Base-by-base conservation (phyloP, 2,113 vertebrate genomes). In the Elephantulus edwardii region DNA sequence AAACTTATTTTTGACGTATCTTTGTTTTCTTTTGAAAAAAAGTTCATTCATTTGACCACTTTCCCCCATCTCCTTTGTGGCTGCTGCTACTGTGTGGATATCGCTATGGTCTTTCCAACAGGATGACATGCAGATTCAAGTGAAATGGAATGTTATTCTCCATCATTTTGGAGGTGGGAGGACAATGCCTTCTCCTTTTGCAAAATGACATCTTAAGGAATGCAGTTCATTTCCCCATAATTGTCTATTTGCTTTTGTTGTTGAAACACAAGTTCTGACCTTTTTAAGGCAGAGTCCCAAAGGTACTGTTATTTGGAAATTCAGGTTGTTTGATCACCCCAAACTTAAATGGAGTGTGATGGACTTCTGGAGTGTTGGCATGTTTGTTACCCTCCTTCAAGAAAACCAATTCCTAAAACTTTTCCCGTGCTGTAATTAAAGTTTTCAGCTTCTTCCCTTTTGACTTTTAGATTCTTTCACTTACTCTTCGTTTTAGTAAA, bases 1-100 rank as follows among this genome's bases (percentile, higher is more conserved):
- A 96, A 97, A 98, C 93, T 97, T 97, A 96, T 95, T 97, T 96
- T 96, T 96, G 95, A 97, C 97, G 96, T 97, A 90, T 97, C 96
- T 96, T 94, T 96, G 86, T 95, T 93, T 91, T 95, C 83, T 83
- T 93, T 77, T 92, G 91, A 30, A 76, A 83, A 97, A 97, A 97
- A 97, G 95, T 97, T 97, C 96, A 95, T 96, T 96, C 95, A 96
- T 93, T 95, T 95, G 95, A 92, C 91, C 96, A 96, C 93, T 94
- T 94, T 91, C 60, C 60, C 90, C 90, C 86, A 91, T 71, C 93
- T 95, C 79, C 91, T 92, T 95, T 91, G 94, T 94, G 93, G 92
- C 60, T 94, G 95, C 93, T 95, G 86, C 86, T 96, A 91, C 83
- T 30, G 96, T 30, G 96, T 94, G 24, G 58, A 48, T 60, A 20